phyloP scores from a whole-genome alignment of 2,113 vertebrate genomes.

The Stomatorhinus ivindoensis region DNA sequence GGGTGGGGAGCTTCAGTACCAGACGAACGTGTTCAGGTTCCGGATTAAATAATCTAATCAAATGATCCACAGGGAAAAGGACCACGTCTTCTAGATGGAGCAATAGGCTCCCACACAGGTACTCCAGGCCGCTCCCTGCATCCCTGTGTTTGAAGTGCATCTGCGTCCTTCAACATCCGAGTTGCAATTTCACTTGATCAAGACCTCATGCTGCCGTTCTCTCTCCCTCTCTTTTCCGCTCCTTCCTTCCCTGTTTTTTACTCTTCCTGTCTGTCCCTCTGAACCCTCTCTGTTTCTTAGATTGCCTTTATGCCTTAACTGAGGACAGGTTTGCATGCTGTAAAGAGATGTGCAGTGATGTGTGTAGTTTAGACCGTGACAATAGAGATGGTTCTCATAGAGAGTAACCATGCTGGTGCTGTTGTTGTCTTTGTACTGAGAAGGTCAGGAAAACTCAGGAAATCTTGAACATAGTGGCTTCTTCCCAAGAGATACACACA shows the following conservation, averaged over 20 bases:
- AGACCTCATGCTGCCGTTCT: slow-evolving; percentile 8
- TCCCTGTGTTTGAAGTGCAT: slow-evolving; percentile 12
- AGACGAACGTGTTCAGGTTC: background rate
- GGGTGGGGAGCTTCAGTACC: background rate
- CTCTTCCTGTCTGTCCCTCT: slow-evolving; percentile 19
- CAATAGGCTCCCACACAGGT: slow-evolving; percentile 9
- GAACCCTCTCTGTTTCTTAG: slow-evolving; percentile 34
- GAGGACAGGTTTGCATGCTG: slow-evolving; percentile 63
- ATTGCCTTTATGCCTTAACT: slow-evolving; percentile 50
- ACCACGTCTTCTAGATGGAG: background rate
- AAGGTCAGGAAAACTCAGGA: background rate
- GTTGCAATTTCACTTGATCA: background rate
- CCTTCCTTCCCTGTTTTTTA: slow-evolving; percentile 21
- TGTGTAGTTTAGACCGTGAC: slow-evolving; percentile 5
- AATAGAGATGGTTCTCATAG: background rate
- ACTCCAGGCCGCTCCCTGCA: background rate
- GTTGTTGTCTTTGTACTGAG: background rate
- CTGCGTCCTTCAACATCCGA: background rate
- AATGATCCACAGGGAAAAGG: slow-evolving; percentile 15
- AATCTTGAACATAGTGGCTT: slow-evolving; percentile 15
- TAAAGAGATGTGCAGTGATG: slow-evolving; percentile 40
- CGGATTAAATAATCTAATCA: background rate
- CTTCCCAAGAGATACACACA: background rate
- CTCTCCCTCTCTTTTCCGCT: slow-evolving; percentile 16
- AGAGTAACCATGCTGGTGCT: background rate